phyloP scores from a whole-genome alignment of 2,888 invertebrate species.

The Ichneumon xanthorius region DNA sequence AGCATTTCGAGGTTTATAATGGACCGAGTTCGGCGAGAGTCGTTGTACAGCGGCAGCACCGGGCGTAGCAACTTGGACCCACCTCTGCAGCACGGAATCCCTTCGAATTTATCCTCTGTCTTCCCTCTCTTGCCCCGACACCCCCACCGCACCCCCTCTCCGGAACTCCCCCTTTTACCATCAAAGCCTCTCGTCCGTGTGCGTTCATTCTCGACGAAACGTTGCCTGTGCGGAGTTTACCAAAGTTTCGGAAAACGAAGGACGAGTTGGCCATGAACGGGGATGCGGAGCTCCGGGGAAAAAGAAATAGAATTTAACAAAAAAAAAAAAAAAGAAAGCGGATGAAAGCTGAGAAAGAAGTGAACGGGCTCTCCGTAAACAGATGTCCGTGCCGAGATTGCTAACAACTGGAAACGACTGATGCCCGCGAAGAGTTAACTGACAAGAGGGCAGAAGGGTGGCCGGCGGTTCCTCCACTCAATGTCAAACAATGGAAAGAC shows the following conservation, averaged over 20 bases:
- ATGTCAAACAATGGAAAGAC: constrained; percentile 60
- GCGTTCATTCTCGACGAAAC: constrained; percentile 60
- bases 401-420: constrained; percentile 60
- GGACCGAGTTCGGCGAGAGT: constrained; percentile 47
- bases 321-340: constrained; percentile 23
- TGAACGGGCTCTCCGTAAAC: constrained; percentile 64
- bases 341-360: constrained; percentile 58
- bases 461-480: constrained; percentile 45
- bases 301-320: constrained; percentile 32
- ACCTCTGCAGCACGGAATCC: constrained; percentile 35
- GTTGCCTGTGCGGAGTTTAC: constrained; percentile 49
- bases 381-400: constrained; percentile 68
- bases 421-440: constrained; percentile 49
- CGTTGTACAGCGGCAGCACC: constrained; percentile 16
- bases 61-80: constrained; percentile 18
- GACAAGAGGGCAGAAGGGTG: constrained; percentile 47
- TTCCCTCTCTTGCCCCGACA: constrained; percentile 26
- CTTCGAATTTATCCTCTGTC: constrained; percentile 55
- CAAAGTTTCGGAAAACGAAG: constrained; percentile 61
- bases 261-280: constrained; percentile 51
- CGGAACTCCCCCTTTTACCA: constrained; percentile 27
- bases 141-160: background rate
- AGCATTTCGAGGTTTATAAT: constrained; percentile 65
- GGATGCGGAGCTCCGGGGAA: constrained; percentile 7
- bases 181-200: constrained; percentile 37